Evolutionary conservation across 2,113 vertebrate species (phyloP).

Genomic region (Lates calcarifer): DNA sequence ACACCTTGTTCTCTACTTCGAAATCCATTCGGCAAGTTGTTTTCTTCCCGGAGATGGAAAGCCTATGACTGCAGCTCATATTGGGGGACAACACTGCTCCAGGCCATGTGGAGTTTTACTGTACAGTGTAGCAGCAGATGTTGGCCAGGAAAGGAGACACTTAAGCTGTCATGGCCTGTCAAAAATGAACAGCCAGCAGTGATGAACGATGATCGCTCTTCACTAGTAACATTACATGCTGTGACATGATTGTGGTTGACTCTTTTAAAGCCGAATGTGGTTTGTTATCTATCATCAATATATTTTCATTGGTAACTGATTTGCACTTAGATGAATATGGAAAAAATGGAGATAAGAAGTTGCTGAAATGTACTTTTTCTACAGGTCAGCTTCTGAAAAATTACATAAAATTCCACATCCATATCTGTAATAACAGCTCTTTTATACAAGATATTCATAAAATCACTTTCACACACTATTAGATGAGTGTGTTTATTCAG

Average conservation of each 20-base stretch:
- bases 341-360: background rate
- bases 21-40: constrained; percentile 45
- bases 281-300: constrained; percentile 15
- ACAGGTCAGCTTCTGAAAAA: background rate
- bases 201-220: constrained; percentile 45
- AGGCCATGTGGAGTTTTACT: constrained; percentile 35
- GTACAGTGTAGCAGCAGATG: constrained; percentile 44
- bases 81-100: constrained; percentile 41
- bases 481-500: background rate
- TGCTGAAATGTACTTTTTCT: background rate
- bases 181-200: constrained; percentile 39
- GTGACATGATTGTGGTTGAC: constrained; percentile 5
- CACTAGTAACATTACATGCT: constrained; percentile 7
- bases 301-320: background rate
- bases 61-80: constrained; percentile 29
- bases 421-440: background rate
- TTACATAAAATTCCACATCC: background rate
- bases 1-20: constrained; percentile 30
- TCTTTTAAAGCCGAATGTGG: background rate
- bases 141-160: constrained; percentile 30
- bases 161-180: constrained; percentile 49
- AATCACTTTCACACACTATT: background rate
- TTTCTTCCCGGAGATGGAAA: constrained; percentile 29
- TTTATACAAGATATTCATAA: background rate
- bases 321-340: background rate